Percentiles rank a stretch among this genome's conserved stretches.
These are phyloP conservation scores for Gadopsis marmoratus DNA, from an alignment of 2,797 vertebrate species.

Conservation along the genomic window DNA sequence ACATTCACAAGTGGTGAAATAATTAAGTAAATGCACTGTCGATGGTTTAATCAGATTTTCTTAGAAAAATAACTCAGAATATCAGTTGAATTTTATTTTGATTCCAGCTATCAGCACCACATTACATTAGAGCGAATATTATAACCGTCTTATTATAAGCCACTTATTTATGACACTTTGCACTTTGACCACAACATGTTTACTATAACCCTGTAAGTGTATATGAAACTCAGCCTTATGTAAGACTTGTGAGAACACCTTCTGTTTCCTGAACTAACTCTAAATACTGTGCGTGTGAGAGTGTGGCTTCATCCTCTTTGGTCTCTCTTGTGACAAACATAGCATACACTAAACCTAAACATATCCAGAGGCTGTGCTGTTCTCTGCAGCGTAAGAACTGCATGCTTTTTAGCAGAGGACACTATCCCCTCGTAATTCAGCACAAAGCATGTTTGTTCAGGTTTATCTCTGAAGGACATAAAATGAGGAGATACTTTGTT, in stretches of 20 bases:
- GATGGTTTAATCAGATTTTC: background rate
- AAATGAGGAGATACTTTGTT: conserved; percentile 54
- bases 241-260: conserved; percentile 14
- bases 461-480: conserved; percentile 71
- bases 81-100: background rate
- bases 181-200: conserved; percentile 14
- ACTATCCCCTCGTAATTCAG: conserved; percentile 48
- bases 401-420: conserved; percentile 37
- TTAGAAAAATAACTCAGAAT: background rate
- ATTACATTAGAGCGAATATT: conserved; percentile 8
- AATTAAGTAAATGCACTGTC: conserved; percentile 13
- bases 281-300: conserved; percentile 7
- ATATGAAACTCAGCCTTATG: conserved; percentile 7
- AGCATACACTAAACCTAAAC: conserved; percentile 46
- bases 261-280: conserved; percentile 23
- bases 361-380: conserved; percentile 40
- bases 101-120: background rate
- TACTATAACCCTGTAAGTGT: conserved; percentile 4
- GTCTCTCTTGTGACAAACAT: conserved; percentile 35
- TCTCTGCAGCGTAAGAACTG: conserved; percentile 24
- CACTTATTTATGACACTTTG: background rate
- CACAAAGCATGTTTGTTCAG: conserved; percentile 63
- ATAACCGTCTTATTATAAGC: background rate
- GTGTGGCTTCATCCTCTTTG: conserved; percentile 18
- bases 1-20: conserved; percentile 18